phyloP scores from a whole-genome alignment of 2,888 invertebrate genomes.

The Pammene aurita region DNA sequence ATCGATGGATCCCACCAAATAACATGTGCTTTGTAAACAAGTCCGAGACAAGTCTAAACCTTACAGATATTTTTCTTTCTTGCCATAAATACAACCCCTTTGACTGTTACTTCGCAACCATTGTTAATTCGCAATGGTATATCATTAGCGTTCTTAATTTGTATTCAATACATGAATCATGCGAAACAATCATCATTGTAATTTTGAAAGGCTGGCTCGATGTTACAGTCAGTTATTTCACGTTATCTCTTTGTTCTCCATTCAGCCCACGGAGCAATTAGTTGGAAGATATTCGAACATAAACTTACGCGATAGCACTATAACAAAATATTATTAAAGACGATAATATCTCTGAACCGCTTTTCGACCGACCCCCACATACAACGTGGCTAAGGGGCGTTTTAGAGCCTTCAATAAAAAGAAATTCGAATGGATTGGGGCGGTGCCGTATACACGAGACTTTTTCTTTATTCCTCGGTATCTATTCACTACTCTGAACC shows the following conservation, averaged over 20 bases:
- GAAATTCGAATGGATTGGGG: slow-evolving; percentile 58
- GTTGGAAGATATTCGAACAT: slow-evolving; percentile 60
- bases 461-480: slow-evolving; percentile 32
- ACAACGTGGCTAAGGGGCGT: slow-evolving; percentile 62
- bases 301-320: slow-evolving; percentile 60
- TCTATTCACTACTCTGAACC: slow-evolving; percentile 37
- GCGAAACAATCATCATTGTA: slow-evolving; percentile 64
- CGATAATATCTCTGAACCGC: slow-evolving; percentile 66
- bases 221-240: slow-evolving; percentile 54
- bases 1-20: slow-evolving; percentile 64
- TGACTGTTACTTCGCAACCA: slow-evolving; percentile 24
- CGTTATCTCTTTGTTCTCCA: slow-evolving; percentile 63
- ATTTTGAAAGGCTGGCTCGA: slow-evolving; percentile 47
- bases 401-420: slow-evolving; percentile 59
- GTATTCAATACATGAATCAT: slow-evolving; percentile 61
- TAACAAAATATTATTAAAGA: slow-evolving; percentile 65
- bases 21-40: slow-evolving; percentile 45
- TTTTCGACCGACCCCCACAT: slow-evolving; percentile 60
- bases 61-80: slow-evolving; percentile 44
- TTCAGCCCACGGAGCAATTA: slow-evolving; percentile 65
- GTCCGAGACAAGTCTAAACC: slow-evolving; percentile 20
- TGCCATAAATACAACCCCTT: slow-evolving; percentile 49
- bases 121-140: slow-evolving; percentile 48
- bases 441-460: slow-evolving; percentile 46
- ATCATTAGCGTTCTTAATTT: slow-evolving; percentile 57